Base-by-base conservation (phyloP, 2,888 invertebrate genomes). In the Drosophila helvetica region DNA sequence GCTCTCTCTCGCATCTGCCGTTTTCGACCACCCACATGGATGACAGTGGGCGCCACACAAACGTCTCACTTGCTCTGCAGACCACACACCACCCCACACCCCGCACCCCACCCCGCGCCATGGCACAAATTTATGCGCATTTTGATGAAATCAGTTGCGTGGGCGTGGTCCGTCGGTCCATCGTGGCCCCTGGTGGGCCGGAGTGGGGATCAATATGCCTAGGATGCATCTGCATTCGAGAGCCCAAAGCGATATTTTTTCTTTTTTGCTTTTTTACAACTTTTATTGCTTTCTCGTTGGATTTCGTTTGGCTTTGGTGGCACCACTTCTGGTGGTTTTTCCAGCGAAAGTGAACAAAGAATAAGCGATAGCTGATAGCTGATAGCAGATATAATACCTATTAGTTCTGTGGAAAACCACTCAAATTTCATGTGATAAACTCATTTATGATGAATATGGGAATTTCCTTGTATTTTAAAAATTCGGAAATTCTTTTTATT, bases 11-110 rank as follows among this genome's bases (percentile, higher is more conserved):
- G 55, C 33, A 52, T 58, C 68, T 67, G 51, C 43, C 48, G 42
- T 42, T 33, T 42, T 18, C 72, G 83, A 78, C 83, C 83, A 83
- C 83, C 83, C 83, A 88, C 83, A 88, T 86, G 83, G 80, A n/a
- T 15, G 38, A 55, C 66, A 67, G 48, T 77, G 79, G 80, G 80
- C 83, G 83, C 78, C 78, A 74, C 76, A 74, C 86, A 77, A 81
- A 87, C 87, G 87, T 87, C 82, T 81, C 79, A 83, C 87, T 85
- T 81, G 67, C 55, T 38, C 22, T 46, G 48, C 52, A 63, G 27
- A 58, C 43, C 43, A 25, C 43, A 25, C 46, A 42, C 53, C 38
- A 27, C 54, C 46, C 27, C 22, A 38, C 48, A 18, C 54, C 51
- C 71, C 48, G 45, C 38, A 46, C 51, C n/a, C 56, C 33, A 22